phyloP scores from a whole-genome alignment of 30 jellyfish, hydroid and myxozoan genomes.

The Aurelia aurita complex sp. Pacific region DNA sequence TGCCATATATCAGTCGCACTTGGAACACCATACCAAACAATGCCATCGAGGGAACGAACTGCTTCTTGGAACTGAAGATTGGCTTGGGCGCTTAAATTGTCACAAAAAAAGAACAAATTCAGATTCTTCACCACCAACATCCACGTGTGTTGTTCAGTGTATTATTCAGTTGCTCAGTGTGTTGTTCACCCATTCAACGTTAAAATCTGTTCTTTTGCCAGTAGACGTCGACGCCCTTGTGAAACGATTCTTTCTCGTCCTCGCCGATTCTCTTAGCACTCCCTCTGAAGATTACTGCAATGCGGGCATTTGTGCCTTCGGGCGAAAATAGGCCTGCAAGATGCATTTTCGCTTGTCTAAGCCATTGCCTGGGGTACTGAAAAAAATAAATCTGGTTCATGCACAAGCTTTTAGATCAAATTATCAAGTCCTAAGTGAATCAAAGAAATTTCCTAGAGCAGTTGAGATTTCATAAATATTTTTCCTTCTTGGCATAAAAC shows the following conservation, averaged over 20 bases:
- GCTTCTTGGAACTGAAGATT: conserved; percentile 14
- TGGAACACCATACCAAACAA: conserved; percentile 52
- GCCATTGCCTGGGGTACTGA: conserved; percentile 40
- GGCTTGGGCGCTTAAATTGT: conserved; percentile 47
- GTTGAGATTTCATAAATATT: too few species aligned
- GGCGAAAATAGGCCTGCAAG: conserved; percentile 52
- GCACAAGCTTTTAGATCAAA: too few species aligned
- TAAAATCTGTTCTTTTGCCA: conserved; percentile 7
- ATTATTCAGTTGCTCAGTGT: conserved; percentile 33
- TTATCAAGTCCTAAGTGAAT: too few species aligned
- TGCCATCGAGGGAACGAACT: conserved; percentile 29
- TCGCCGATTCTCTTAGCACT: conserved; percentile 19
- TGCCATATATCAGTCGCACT: conserved; percentile 60
- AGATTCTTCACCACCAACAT: background rate
- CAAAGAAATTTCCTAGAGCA: too few species aligned
- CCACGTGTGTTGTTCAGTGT: conserved; percentile 17
- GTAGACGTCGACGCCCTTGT: conserved; percentile 45
- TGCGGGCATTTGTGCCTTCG: conserved; percentile 30
- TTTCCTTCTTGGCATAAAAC: too few species aligned
- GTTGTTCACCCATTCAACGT: conserved; percentile 39
- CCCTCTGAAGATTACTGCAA: conserved; percentile 41
- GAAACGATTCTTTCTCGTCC: conserved; percentile 54
- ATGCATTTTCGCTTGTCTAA: conserved; percentile 70
- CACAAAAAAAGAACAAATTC: conserved; percentile 40
- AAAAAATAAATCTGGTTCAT: too few species aligned